Percentiles rank a stretch among this genome's conserved stretches.
Evolutionary conservation across 2,888 invertebrate species (phyloP).

Genomic region (Alviniconcha strummeri): DNA sequence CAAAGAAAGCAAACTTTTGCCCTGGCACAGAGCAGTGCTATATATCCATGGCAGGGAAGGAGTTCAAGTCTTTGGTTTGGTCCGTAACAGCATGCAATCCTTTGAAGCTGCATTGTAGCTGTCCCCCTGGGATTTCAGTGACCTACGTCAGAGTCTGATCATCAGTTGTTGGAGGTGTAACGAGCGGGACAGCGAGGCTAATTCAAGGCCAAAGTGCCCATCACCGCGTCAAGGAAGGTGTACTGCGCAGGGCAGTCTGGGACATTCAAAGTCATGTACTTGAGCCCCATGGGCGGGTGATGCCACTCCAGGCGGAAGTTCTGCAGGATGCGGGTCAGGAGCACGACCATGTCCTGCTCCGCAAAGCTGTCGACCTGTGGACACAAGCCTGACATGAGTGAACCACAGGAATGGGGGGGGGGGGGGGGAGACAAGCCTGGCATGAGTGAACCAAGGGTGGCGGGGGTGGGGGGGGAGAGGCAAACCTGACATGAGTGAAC

Average conservation of each 20-base stretch:
- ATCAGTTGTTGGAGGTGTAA: no score
- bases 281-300: slow-evolving; percentile 63
- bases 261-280: slow-evolving; percentile 56
- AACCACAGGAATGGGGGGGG: neutral
- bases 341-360: slow-evolving; percentile 87
- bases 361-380: slow-evolving; percentile 86
- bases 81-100: no score
- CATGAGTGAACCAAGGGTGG: neutral
- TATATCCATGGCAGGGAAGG: neutral
- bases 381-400: no score
- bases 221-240: slow-evolving; percentile 35
- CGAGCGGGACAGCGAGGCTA: no score
- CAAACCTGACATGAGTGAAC: no score
- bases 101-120: no score
- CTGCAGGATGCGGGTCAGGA: slow-evolving; percentile 70
- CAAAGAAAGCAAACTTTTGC: neutral
- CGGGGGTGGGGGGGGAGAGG: no score
- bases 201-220: no score
- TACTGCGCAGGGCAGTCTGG: slow-evolving; percentile 57
- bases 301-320: slow-evolving; percentile 62
- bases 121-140: no score
- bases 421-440: neutral
- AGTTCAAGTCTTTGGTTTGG: neutral
- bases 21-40: neutral
- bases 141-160: no score